Conservation (phyloP, 2,888 invertebrate species). For the Cephus rjabovi region DNA sequence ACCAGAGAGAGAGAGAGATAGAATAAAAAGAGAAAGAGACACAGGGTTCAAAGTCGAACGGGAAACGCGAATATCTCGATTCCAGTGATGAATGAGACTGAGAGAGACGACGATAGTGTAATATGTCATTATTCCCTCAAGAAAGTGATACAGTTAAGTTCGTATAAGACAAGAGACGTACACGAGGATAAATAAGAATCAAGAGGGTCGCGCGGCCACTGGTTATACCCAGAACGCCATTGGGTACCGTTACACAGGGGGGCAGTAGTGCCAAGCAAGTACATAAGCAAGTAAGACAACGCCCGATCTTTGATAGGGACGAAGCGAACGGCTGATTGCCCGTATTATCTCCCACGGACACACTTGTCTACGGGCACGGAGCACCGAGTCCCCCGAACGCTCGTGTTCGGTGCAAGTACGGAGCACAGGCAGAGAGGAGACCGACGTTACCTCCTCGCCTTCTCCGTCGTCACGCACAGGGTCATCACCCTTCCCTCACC, state of each 20-base stretch:
- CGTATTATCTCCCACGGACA: background rate
- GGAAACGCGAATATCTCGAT: background rate
- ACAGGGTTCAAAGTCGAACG: slow-evolving; percentile 2
- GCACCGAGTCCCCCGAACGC: background rate
- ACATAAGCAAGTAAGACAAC: background rate
- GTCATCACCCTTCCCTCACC: slow-evolving; percentile 6
- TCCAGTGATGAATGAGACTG: background rate
- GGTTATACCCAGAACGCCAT: background rate
- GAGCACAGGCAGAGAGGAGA: background rate
- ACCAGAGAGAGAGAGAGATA: slow-evolving; percentile 6
- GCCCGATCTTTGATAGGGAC: background rate
- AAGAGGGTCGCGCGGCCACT: background rate
- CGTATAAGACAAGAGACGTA: background rate
- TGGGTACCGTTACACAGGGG: background rate
- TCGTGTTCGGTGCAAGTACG: background rate
- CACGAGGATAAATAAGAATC: background rate
- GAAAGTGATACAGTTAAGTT: background rate
- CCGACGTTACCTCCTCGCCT: background rate
- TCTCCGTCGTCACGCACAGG: slow-evolving; percentile 7
- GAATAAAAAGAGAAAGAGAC: background rate
- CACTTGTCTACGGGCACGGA: background rate
- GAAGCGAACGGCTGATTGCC: slow-evolving; percentile 1
- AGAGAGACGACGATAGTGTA: background rate
- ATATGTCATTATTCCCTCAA: background rate
- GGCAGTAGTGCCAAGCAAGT: background rate